phyloP scores from a whole-genome alignment of 2,797 vertebrate species.

The Hippopotamyrus pictus region DNA sequence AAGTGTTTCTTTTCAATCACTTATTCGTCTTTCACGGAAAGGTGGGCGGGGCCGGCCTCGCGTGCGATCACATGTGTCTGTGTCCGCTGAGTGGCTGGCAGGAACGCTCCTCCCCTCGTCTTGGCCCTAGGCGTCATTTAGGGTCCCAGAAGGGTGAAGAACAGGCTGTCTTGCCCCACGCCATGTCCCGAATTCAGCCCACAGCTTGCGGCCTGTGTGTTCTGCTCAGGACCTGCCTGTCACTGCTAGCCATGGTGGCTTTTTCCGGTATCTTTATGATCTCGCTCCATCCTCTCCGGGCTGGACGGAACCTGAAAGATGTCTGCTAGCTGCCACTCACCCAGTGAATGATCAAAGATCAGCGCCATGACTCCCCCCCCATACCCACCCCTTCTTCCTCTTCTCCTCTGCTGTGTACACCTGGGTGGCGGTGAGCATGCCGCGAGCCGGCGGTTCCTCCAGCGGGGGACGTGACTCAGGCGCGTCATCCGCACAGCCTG shows the following conservation, averaged over 20 bases:
- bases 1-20: constrained; percentile 22
- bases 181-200: background rate
- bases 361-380: background rate
- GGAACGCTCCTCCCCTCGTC: background rate
- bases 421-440: background rate
- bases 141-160: background rate
- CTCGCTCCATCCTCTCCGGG: background rate
- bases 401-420: background rate
- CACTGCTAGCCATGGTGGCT: background rate
- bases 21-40: constrained; percentile 25
- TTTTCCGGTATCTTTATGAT: background rate
- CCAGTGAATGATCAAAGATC: background rate
- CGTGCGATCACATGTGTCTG: constrained; percentile 20
- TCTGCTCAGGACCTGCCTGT: background rate
- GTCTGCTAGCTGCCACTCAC: background rate
- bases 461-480: background rate
- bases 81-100: background rate
- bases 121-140: background rate
- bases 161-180: background rate
- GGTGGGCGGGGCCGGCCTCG: constrained; percentile 16
- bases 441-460: background rate
- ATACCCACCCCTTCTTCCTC: background rate
- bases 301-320: background rate
- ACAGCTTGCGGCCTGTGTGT: background rate
- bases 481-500: constrained; percentile 7